phyloP scores from a whole-genome alignment of 35 echinoderm and acorn worm genomes.

The Nesometra sesokonis region DNA sequence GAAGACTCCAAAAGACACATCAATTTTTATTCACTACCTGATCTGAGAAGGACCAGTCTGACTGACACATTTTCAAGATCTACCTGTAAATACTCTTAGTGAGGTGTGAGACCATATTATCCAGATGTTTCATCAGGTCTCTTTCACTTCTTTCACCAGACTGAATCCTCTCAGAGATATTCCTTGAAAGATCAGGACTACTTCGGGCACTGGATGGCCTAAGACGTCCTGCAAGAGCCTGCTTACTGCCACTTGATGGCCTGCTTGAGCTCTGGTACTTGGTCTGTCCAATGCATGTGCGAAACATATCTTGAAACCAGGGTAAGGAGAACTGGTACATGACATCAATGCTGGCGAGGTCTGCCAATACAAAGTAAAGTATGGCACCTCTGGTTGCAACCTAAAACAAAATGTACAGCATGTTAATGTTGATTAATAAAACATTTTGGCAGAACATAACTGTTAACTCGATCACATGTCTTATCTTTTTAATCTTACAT shows the following conservation, averaged over 20 bases:
- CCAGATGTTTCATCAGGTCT: slow-evolving; percentile 51
- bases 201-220: slow-evolving; percentile 71
- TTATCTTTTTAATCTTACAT: background rate
- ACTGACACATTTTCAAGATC: background rate
- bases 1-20: too few relatives aligned
- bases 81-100: slow-evolving; percentile 94
- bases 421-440: too few relatives aligned
- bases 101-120: slow-evolving; percentile 82
- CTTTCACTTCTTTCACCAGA: slow-evolving; percentile 32
- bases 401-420: slow-evolving; percentile 5
- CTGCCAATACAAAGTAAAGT: slow-evolving; percentile 87
- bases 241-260: slow-evolving; percentile 25
- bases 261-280: slow-evolving; percentile 9
- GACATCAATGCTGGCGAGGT: slow-evolving; percentile 85
- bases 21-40: too few relatives aligned
- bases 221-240: slow-evolving; percentile 28
- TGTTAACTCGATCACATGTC: too few relatives aligned
- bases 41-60: too few relatives aligned
- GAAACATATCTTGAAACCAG: slow-evolving; percentile 85
- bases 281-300: slow-evolving; percentile 54
- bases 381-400: slow-evolving; percentile 95
- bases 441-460: too few relatives aligned
- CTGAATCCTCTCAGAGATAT: background rate
- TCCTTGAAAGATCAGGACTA: slow-evolving; percentile 65
- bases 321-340: slow-evolving; percentile 98